Evolutionary conservation across 2,888 invertebrate genomes (phyloP), one percentile per base, ranked within the genome.

Genomic region (Acrocyrtus sp.): DNA sequence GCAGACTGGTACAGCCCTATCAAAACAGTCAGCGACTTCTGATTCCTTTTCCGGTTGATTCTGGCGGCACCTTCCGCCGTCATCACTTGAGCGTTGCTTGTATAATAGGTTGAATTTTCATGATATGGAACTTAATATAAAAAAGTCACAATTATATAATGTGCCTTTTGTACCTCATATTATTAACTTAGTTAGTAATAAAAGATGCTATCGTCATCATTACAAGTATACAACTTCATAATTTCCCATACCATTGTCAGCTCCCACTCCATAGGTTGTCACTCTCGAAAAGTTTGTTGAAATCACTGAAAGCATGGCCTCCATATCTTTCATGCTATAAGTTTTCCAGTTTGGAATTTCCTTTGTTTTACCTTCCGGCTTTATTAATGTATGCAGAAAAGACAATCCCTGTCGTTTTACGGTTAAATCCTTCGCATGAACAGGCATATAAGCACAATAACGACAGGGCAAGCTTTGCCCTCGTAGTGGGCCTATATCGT

Each of bases 251-350:
- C 67, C 67, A 22, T 73, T 61, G 21, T 51, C 43, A n/a, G 66
- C 72, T 8, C 67, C 73, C 15, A 45, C 67, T 1, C 67, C 57
- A n/a, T 26, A 73, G 1, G 73, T 67, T 6, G 67, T 29, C 12
- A 73, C 48, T 43, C 19, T 48, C 0, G 56, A 51, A 53, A 73
- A 73, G 29, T 57, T 67, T 24, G 43, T 56, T 0, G 61, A 56
- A 17, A 73, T 54, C 19, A 73, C 61, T 26, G 48, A 10, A 41
- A 73, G 3, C 67, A 65, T 72, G 4, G 57, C 50, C 27, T 57
- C 22, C 4, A 70, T 17, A 27, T 70, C 62, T 17, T 48, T n/a
- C 22, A 56, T 4, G 1, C 54, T 19, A n/a, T 56, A 56, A 0
- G 41, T 56, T 22, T 27, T 48, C 62, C 68, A 61, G 1, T 41